Base-by-base conservation (phyloP, 2,113 vertebrate genomes). In the Lanius collurio region DNA sequence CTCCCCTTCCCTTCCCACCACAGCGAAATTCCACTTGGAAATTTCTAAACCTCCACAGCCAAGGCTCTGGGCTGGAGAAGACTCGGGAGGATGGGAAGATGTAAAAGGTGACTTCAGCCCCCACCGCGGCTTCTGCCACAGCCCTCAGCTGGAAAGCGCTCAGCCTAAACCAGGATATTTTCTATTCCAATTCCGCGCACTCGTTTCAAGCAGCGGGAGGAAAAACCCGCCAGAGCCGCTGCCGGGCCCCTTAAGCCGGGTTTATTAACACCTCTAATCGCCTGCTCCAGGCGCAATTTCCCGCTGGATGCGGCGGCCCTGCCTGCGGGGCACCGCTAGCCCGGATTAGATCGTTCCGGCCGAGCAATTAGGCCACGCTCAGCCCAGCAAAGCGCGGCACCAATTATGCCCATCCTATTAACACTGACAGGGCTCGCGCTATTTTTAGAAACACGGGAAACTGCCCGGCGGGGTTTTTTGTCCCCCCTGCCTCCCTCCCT, bases 191-290 rank as follows among this genome's bases (percentile, higher is more conserved):
- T 33, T 18, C 57, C 15, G 9, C 13, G 3, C 52, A 0, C 67
- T 37, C 17, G 1, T 30, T 57, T 8, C 2, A 0, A 87, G 73
- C 89, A 20, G 46, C 4, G 1, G 46, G 82, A 87, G 21, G 24
- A 31, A 7, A 68, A 93, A 62, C 3, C 33, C 33, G 20, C 71
- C 65, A 2, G 55, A 55, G 50, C 47, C 76, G 83, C 47, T 47
- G 35, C 56, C 22, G 82, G 85, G 90, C 84, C 86, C 90, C 93
- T 83, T 76, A 80, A 93, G n/a, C 86, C 90, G 70, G 10, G 23
- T 15, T 47, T 44, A 95, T 97, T 97, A 97, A 82, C 97, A 94
- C 96, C 96, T 96, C 92, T 76, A 84, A 94, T 93, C 83, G 55
- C 83, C 83, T 49, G 52, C 11, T 83, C 89, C 86, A 2, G 75